phyloP scores from a whole-genome alignment of 2,113 vertebrate genomes.

The Dasypus novemcinctus region DNA sequence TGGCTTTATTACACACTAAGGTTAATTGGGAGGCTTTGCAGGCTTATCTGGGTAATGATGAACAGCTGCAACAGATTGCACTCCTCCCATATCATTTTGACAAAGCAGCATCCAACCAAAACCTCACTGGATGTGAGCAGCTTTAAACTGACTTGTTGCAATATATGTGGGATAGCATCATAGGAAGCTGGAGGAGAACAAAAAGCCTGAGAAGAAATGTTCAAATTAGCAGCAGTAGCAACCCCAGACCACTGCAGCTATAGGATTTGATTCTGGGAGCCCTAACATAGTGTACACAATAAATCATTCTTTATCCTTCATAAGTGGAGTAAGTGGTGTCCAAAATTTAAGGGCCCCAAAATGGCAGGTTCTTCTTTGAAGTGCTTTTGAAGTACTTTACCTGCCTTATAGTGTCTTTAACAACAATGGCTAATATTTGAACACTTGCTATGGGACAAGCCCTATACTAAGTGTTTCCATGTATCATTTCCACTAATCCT shows the following conservation, averaged over 20 bases:
- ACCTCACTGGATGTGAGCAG: not conserved
- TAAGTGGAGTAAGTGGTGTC: not conserved
- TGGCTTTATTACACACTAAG: constrained; percentile 37
- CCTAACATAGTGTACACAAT: not conserved
- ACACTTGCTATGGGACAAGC: not conserved
- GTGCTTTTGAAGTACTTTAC: not conserved
- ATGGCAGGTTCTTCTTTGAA: not conserved
- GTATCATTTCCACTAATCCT: not conserved
- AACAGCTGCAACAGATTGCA: constrained; percentile 59
- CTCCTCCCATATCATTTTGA: not conserved
- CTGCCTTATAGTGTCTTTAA: not conserved
- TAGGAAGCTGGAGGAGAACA: not conserved
- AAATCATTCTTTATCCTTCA: not conserved
- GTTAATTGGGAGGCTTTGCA: constrained; percentile 66
- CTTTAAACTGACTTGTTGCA: not conserved
- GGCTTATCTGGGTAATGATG: constrained; percentile 60
- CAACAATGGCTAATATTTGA: not conserved
- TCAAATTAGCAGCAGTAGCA: not conserved
- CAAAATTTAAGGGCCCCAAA: not conserved
- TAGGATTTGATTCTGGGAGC: not conserved
- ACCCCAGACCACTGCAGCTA: not conserved
- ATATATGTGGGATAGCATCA: not conserved
- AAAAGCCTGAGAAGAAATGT: not conserved
- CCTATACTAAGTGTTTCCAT: not conserved
- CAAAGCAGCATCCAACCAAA: not conserved